phyloP scores from a whole-genome alignment of 1,140 invertebrate genomes.

The Drosophila trapezifrons region DNA sequence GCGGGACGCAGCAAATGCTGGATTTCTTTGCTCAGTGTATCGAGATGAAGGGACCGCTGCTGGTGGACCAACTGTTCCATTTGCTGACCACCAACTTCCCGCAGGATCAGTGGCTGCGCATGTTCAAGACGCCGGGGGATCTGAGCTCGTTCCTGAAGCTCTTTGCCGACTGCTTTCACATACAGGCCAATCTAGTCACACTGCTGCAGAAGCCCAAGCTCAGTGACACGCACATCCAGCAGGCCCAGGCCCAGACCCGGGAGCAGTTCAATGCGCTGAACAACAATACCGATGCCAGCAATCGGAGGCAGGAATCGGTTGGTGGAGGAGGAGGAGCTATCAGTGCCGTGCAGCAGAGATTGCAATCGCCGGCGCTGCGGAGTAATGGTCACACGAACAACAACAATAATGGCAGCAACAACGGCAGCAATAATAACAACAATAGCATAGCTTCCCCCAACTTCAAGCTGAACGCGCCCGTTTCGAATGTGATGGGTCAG shows the following conservation, averaged over 20 bases:
- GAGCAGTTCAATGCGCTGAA: constrained; percentile 82
- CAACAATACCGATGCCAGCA: constrained; percentile 68
- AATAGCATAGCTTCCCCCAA: constrained; percentile 77
- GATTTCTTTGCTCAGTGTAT: constrained; percentile 92
- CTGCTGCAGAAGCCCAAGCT: constrained; percentile 89
- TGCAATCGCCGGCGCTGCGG: constrained; percentile 68
- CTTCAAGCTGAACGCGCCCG: constrained; percentile 82
- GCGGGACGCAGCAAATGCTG: constrained; percentile 90
- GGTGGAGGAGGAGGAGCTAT: constrained; percentile 18
- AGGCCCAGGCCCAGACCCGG: constrained; percentile 79
- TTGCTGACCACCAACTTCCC: constrained; percentile 91
- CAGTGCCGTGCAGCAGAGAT: constrained; percentile 74
- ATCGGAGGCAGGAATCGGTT: constrained; percentile 25
- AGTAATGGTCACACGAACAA: constrained; percentile 62
- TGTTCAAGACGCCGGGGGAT: constrained; percentile 94
- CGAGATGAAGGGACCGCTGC: constrained; percentile 90
- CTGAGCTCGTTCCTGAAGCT: constrained; percentile 94
- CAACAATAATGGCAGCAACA: constrained; percentile 44
- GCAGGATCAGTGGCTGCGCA: constrained; percentile 90
- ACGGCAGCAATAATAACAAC: constrained; percentile 59
- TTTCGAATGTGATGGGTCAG: constrained; percentile 69
- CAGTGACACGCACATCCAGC: constrained; percentile 85
- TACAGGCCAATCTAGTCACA: constrained; percentile 94
- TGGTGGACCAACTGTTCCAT: constrained; percentile 94
- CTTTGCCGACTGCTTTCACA: constrained; percentile 95